These are phyloP conservation scores for Willowsia nigromaculata DNA, from an alignment of 2,888 invertebrate species.

Conservation along the genomic window DNA sequence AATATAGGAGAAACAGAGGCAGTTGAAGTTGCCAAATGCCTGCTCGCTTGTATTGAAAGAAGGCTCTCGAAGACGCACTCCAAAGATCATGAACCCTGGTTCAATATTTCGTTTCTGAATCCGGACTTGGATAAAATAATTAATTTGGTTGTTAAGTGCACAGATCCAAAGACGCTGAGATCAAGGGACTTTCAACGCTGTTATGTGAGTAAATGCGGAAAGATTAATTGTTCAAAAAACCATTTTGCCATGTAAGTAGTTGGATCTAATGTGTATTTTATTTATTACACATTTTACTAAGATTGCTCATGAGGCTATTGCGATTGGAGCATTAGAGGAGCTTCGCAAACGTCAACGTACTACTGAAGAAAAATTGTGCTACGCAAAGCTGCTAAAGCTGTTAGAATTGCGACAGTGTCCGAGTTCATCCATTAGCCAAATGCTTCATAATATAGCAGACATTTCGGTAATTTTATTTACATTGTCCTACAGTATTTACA, in stretches of 20 bases:
- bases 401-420: conserved; percentile 42
- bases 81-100: not conserved
- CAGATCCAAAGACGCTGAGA: conserved; percentile 41
- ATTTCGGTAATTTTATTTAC: conserved; percentile 10
- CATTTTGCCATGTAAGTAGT: not conserved
- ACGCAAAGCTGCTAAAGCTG: conserved; percentile 53
- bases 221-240: not conserved
- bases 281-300: not conserved
- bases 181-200: conserved; percentile 1
- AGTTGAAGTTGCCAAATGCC: conserved; percentile 50
- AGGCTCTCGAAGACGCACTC: not conserved
- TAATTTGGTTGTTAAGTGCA: conserved; percentile 44
- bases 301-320: conserved; percentile 57
- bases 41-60: conserved; percentile 26
- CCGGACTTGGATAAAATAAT: conserved; percentile 40
- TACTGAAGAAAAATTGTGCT: conserved; percentile 25
- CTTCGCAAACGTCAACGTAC: not conserved
- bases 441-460: not conserved
- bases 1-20: conserved; percentile 36
- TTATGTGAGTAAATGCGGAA: not conserved
- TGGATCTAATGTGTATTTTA: not conserved
- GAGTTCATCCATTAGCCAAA: conserved; percentile 9
- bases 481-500: not conserved
- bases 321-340: conserved; percentile 19
- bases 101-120: too few relatives aligned